A percentile compares a stretch with the other conserved stretches of the same genome.
Evolutionary conservation across 1,140 invertebrate species (phyloP).

Genomic region (Anoplolepis gracilipes): DNA sequence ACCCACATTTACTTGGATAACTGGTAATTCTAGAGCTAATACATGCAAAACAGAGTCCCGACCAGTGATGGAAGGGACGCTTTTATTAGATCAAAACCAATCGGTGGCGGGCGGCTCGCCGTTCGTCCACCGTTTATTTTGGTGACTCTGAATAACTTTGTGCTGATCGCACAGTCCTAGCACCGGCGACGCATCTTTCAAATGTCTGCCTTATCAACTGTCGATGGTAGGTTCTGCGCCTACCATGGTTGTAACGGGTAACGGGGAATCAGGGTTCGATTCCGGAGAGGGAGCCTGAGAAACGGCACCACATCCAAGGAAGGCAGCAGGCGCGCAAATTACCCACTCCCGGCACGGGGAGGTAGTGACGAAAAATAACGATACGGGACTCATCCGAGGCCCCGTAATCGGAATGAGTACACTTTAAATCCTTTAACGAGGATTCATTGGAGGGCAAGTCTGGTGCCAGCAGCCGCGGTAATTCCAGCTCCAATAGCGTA

Average conservation of each 20-base stretch:
- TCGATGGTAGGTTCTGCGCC: constrained; percentile 88
- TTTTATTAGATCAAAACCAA: constrained; percentile 65
- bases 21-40: constrained; percentile 95
- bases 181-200: constrained; percentile 92
- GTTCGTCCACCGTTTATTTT: constrained; percentile 87
- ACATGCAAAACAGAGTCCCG: constrained; percentile 88
- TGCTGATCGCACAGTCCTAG: constrained; percentile 87
- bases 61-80: constrained; percentile 82
- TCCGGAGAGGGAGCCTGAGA: neutral
- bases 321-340: constrained; percentile 18
- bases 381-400: constrained; percentile 92
- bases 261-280: constrained; percentile 87
- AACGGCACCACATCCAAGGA: neutral
- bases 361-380: constrained; percentile 91
- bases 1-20: constrained; percentile 89
- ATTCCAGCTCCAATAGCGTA: constrained; percentile 96
- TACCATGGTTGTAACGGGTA: constrained; percentile 84
- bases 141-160: constrained; percentile 92
- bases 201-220: constrained; percentile 95
- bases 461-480: constrained; percentile 96
- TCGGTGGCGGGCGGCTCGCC: constrained; percentile 61
- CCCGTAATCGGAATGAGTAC: constrained; percentile 89
- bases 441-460: constrained; percentile 96
- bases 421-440: constrained; percentile 95
- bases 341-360: neutral